Conservation (phyloP, 2,113 vertebrate species). For the Lepisosteus osseus region DNA sequence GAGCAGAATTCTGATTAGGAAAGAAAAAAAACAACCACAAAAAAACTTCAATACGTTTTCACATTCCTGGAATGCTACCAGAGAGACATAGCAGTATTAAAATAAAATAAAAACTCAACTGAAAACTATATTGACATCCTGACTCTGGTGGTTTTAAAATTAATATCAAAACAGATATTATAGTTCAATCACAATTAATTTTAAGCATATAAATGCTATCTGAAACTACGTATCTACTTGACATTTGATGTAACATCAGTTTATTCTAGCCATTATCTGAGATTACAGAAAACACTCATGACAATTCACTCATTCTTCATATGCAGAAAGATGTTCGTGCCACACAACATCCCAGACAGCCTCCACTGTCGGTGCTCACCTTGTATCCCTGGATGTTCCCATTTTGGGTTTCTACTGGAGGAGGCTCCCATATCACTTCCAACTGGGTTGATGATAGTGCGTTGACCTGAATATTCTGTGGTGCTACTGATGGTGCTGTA, state of each 20-base stretch:
- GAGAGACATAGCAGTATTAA: background rate
- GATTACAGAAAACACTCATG: too few species aligned
- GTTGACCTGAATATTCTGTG: slow-evolving; percentile 79
- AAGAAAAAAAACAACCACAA: background rate
- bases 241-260: too few species aligned
- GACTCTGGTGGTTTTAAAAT: slow-evolving; percentile 7
- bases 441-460: slow-evolving; percentile 80
- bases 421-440: slow-evolving; percentile 87
- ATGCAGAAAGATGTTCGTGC: too few species aligned
- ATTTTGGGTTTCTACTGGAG: slow-evolving; percentile 87
- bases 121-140: background rate
- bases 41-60: background rate
- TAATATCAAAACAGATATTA: slow-evolving; percentile 10
- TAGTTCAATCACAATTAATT: background rate
- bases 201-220: background rate
- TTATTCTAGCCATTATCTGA: too few species aligned
- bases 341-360: too few species aligned
- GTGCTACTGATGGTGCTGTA: slow-evolving; percentile 84
- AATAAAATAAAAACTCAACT: background rate
- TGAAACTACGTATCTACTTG: too few species aligned
- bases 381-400: slow-evolving; percentile 97
- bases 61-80: background rate
- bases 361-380: slow-evolving; percentile 59
- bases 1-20: slow-evolving; percentile 9
- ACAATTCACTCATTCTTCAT: too few species aligned